Evolutionary conservation across 2,797 vertebrate species (phyloP), one percentile per base, ranked within the genome.

Genomic region (Pagetopsis macropterus): DNA sequence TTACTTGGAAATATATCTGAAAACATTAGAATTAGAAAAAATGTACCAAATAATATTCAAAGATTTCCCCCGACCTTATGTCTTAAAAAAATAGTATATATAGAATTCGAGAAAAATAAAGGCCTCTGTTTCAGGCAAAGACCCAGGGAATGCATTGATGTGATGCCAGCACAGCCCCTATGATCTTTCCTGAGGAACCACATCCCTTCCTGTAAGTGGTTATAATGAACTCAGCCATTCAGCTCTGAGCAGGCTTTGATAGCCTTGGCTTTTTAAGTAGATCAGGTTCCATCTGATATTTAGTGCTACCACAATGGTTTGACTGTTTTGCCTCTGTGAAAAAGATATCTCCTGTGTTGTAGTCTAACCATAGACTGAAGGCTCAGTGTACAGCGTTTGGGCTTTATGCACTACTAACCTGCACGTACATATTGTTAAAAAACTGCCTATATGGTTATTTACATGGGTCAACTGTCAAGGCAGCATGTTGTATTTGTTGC

Each of bases 181-280:
- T 79, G 79, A 84, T 87, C 81, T 78, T 64, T 89, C 65, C 82
- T 66, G 51, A 75, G 72, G 81, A 84, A 56, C 76, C 88, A 78
- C 86, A 80, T 86, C 75, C 72, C 65, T 84, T 84, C 79, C 82
- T 81, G 79, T 79, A 84, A 89, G 68, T 75, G 84, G 78, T 27
- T 82, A 77, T 84, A 86, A 87, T 84, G 86, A 86, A 85, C 84
- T 83, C 79, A 72, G 76, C 79, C 81, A 81, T 88, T 87, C 72
- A 80, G 79, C 70, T 76, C 60, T 46, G 51, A 78, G 70, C 72
- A 66, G 49, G 81, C 89, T 85, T 76, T 82, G 66, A 87, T 86
- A 84, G 81, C 79, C 72, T 84, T 81, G 63, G 65, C 73, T 82
- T 76, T 80, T 72, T 69, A 77, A 82, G 57, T 81, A 88, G 86